Evolutionary conservation across 2,113 vertebrate genomes (phyloP).

Genomic region (Spheniscus mendiculus): DNA sequence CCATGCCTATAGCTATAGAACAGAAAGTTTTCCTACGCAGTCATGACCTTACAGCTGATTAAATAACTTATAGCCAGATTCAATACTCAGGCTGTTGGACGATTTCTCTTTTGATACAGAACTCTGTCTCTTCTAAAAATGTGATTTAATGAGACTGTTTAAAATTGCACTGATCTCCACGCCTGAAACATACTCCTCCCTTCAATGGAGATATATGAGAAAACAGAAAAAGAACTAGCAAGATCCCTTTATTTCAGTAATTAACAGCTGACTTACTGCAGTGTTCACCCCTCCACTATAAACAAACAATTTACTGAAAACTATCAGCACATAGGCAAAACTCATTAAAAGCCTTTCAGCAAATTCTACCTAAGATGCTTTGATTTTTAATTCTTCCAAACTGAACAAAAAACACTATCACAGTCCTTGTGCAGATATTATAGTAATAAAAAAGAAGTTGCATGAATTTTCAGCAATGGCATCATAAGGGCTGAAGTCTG

Average conservation of each 20-base stretch:
- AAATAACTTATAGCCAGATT: neutral
- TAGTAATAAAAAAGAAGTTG: neutral
- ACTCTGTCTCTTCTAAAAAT: neutral
- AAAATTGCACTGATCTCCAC: neutral
- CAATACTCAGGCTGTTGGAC: neutral
- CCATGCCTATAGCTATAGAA: neutral
- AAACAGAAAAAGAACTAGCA: slow-evolving; percentile 40
- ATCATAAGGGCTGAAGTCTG: neutral
- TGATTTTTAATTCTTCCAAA: neutral
- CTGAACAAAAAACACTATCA: neutral
- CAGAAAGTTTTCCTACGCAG: neutral
- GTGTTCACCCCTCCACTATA: neutral
- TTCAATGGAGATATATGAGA: neutral
- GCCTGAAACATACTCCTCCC: neutral
- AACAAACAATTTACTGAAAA: slow-evolving; percentile 19
- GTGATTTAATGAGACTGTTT: neutral
- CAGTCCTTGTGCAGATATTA: neutral
- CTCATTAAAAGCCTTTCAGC: slow-evolving; percentile 14
- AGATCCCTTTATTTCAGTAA: slow-evolving; percentile 32
- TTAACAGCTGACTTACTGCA: slow-evolving; percentile 19
- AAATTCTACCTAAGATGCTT: neutral
- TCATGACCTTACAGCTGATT: neutral
- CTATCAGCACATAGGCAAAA: slow-evolving; percentile 16
- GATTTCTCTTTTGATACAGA: neutral
- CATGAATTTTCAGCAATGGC: neutral